phyloP scores from a whole-genome alignment of 2,888 invertebrate species.

The Sinopyrophorus schimmeli region DNA sequence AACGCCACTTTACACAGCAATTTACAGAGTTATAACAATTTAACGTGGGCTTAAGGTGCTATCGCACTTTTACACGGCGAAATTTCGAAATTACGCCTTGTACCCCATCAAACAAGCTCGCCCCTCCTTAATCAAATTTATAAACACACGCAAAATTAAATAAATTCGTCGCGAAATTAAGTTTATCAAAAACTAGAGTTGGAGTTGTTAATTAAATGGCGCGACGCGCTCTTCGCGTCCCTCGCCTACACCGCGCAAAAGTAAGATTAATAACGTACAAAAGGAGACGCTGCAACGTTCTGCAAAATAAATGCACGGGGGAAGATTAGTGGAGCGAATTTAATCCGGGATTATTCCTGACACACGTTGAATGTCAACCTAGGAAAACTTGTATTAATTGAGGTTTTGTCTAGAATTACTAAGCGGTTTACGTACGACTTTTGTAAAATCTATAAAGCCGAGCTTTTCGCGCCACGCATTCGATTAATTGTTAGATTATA shows the following conservation, averaged over 20 bases:
- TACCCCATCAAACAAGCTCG: no score
- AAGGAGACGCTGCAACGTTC: slow-evolving; percentile 11
- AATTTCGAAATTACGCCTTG: no score
- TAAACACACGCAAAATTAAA: no score
- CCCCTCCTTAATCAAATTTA: no score
- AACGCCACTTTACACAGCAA: slow-evolving; percentile 21
- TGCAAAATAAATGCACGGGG: slow-evolving; percentile 20
- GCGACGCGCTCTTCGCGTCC: slow-evolving; percentile 10
- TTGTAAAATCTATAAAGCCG: no score
- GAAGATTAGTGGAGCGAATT: slow-evolving; percentile 23
- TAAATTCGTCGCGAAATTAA: no score
- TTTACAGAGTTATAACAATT: slow-evolving; percentile 22
- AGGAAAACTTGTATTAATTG: slow-evolving; percentile 28
- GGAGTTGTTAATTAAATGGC: slow-evolving; percentile 16
- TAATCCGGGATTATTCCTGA: slow-evolving; percentile 29
- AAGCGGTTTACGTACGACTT: slow-evolving; percentile 25
- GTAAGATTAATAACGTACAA: slow-evolving; percentile 15
- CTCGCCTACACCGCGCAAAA: slow-evolving; percentile 9
- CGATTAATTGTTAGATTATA: no score
- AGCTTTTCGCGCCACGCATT: no score
- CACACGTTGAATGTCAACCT: slow-evolving; percentile 29
- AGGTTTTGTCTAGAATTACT: slow-evolving; percentile 32
- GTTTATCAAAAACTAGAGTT: no score
- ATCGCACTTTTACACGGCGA: slow-evolving; percentile 11
- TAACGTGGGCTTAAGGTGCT: slow-evolving; percentile 19